These are phyloP conservation scores for Prolemur simus DNA, from an alignment of 2,113 vertebrate species.

Conservation along the genomic window DNA sequence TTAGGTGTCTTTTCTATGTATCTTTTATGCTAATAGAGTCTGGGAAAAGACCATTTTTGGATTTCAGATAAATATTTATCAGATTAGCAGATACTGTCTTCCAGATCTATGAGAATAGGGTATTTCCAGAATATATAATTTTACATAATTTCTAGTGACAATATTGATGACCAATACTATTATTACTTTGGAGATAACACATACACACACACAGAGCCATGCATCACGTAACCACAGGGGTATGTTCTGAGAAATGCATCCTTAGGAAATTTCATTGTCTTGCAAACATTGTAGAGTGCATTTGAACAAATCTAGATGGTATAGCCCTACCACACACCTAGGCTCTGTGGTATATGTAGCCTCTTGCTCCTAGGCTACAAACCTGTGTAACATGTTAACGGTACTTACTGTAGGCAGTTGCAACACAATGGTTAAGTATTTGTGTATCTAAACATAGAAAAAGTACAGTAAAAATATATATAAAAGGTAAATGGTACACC, in stretches of 20 bases:
- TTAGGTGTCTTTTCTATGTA: neutral
- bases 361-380: neutral
- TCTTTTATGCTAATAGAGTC: neutral
- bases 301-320: neutral
- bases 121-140: neutral
- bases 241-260: neutral
- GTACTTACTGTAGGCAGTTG: neutral
- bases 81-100: neutral
- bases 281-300: neutral
- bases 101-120: neutral
- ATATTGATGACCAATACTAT: neutral
- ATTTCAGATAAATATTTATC: neutral
- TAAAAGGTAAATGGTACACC: neutral
- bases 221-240: neutral
- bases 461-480: neutral
- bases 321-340: neutral
- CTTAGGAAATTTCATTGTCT: neutral
- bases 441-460: neutral
- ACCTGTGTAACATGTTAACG: neutral
- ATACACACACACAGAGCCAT: neutral
- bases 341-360: neutral
- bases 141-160: neutral
- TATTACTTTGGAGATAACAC: neutral
- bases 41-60: neutral
- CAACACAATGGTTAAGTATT: neutral